A percentile compares a stretch with the other conserved stretches of the same genome.
Conservation (phyloP, 2,888 invertebrate genomes). For the Diarsia brunnea region DNA sequence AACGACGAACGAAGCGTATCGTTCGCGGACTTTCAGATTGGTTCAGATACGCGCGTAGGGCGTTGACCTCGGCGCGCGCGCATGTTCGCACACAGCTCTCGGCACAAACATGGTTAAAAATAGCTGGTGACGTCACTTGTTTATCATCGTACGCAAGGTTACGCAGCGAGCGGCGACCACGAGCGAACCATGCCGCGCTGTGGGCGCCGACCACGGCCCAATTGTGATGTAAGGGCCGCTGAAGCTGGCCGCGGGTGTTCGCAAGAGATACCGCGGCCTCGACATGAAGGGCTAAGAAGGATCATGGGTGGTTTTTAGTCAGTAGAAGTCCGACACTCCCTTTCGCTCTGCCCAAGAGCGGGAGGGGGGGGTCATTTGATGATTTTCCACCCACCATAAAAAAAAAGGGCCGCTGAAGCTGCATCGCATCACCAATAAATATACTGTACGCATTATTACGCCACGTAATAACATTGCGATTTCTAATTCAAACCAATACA, state of each 20-base stretch:
- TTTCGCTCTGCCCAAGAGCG: too few species aligned
- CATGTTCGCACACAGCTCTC: slow-evolving; percentile 76
- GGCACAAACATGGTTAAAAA: slow-evolving; percentile 84
- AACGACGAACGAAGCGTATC: slow-evolving; percentile 72
- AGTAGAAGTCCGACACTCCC: too few species aligned
- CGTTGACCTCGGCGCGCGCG: slow-evolving; percentile 86
- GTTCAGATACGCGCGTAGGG: slow-evolving; percentile 77
- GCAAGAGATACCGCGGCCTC: too few species aligned
- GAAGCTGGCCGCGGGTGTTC: too few species aligned
- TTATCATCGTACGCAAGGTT: slow-evolving; percentile 90
- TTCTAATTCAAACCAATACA: background rate
- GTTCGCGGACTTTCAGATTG: slow-evolving; percentile 79
- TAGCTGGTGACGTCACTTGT: slow-evolving; percentile 88
- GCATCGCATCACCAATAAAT: background rate
- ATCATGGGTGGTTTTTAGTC: too few species aligned
- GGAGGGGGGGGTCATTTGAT: too few species aligned
- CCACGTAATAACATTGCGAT: background rate
- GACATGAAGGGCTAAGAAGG: too few species aligned
- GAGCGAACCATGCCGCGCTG: slow-evolving; percentile 72
- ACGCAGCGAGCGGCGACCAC: slow-evolving; percentile 78
- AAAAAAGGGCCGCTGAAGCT: slow-evolving; percentile 42
- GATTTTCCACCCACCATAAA: too few species aligned
- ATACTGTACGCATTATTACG: background rate
- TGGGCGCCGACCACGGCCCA: slow-evolving; percentile 42
- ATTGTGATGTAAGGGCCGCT: slow-evolving; percentile 47